phyloP scores from a whole-genome alignment of 2,888 invertebrate species.

The Gerris lacustris region DNA sequence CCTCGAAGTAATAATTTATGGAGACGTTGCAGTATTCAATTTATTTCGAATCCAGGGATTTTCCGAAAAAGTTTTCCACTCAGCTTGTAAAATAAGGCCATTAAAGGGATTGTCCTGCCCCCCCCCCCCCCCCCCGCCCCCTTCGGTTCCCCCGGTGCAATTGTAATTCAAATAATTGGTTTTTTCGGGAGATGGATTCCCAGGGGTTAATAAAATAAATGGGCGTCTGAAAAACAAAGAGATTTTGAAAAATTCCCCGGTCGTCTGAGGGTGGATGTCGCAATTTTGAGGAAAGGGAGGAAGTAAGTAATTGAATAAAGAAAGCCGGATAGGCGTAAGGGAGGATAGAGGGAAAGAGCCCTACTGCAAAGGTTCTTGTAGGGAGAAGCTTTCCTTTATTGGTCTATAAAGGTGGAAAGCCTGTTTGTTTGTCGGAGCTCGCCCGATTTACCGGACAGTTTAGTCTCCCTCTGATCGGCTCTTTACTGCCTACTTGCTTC shows the following conservation, averaged over 20 bases:
- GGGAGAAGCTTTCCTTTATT: slow-evolving; percentile 6
- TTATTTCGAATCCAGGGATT: neutral
- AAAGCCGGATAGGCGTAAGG: neutral
- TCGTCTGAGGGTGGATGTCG: neutral
- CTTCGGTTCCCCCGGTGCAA: neutral
- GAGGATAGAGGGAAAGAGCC: neutral
- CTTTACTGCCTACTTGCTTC: slow-evolving; percentile 9
- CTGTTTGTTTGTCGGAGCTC: slow-evolving; percentile 20
- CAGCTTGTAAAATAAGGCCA: neutral
- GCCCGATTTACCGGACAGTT: slow-evolving; percentile 21
- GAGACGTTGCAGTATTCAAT: neutral
- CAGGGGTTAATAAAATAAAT: slow-evolving; percentile 13
- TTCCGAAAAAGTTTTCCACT: neutral
- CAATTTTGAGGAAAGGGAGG: neutral
- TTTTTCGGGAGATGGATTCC: neutral
- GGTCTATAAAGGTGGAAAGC: slow-evolving; percentile 10
- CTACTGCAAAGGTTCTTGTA: neutral
- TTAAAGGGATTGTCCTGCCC: neutral
- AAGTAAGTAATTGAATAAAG: slow-evolving; percentile 9
- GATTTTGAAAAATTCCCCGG: slow-evolving; percentile 4
- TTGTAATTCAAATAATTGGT: slow-evolving; percentile 2
- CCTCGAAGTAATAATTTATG: neutral
- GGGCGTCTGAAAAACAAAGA: slow-evolving; percentile 11
- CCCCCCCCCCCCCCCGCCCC: no score
- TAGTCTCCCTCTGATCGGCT: slow-evolving; percentile 9